Evolutionary conservation across 2,797 vertebrate species (phyloP).

Genomic region (Saxicola maurus): DNA sequence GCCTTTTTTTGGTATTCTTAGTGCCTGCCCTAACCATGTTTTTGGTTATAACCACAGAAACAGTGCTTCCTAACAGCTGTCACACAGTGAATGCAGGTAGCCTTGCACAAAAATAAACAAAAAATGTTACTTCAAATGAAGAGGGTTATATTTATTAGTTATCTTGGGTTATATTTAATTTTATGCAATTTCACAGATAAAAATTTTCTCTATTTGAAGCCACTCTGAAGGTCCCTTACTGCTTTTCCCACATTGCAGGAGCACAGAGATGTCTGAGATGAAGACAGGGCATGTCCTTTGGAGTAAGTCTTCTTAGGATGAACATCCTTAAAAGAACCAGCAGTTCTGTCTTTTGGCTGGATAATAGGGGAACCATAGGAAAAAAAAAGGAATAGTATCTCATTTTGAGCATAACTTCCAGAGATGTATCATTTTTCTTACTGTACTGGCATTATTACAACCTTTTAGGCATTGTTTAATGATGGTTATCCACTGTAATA

Average conservation of each 20-base stretch:
- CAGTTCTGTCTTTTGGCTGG: neutral
- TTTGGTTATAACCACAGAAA: neutral
- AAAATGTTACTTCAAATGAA: neutral
- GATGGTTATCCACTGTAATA: neutral
- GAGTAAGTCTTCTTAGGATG: neutral
- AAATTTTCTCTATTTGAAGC: neutral
- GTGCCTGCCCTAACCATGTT: neutral
- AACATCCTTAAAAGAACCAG: neutral
- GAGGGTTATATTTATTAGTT: neutral
- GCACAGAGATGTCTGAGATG: neutral
- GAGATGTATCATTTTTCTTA: neutral
- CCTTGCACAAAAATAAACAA: neutral
- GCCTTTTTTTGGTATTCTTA: neutral
- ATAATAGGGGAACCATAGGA: fast-evolving
- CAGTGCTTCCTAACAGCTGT: neutral
- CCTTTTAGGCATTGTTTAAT: neutral
- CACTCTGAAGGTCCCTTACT: neutral
- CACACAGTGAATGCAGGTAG: neutral
- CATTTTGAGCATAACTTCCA: neutral
- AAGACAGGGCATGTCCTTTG: neutral
- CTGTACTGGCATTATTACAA: neutral
- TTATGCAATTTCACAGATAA: neutral
- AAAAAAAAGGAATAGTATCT: neutral
- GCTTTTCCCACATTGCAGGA: neutral
- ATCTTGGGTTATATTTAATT: fast-evolving